Evolutionary conservation across 2,797 vertebrate species (phyloP).

Genomic region (Helostoma temminkii): DNA sequence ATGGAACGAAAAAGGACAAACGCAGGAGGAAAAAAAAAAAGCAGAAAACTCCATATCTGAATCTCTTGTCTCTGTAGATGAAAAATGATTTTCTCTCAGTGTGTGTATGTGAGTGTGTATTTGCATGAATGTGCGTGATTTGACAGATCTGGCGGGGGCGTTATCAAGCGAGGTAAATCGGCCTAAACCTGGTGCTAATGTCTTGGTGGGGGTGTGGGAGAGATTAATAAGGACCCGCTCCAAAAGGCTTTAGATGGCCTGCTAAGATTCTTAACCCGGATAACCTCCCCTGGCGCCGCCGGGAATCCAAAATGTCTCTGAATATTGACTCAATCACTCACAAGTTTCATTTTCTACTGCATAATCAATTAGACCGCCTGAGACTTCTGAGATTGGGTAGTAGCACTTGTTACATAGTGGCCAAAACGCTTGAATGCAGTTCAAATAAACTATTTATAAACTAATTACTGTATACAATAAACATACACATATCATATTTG

Average conservation of each 20-base stretch:
- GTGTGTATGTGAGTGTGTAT: slow-evolving; percentile 48
- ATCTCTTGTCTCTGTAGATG: slow-evolving; percentile 29
- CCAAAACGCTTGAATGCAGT: not conserved
- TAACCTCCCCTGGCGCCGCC: slow-evolving; percentile 88
- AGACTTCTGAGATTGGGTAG: slow-evolving; percentile 9
- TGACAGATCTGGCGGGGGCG: slow-evolving; percentile 78
- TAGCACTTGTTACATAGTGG: not conserved
- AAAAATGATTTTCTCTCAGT: slow-evolving; percentile 47
- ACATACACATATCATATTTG: no score
- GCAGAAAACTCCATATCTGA: slow-evolving; percentile 9
- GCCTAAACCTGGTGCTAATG: slow-evolving; percentile 93
- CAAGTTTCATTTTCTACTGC: slow-evolving; percentile 57
- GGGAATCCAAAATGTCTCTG: slow-evolving; percentile 69
- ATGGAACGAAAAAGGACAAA: not conserved
- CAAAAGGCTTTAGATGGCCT: slow-evolving; percentile 88
- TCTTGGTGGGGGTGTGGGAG: slow-evolving; percentile 88
- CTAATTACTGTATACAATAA: not conserved
- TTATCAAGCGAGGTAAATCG: slow-evolving; percentile 91
- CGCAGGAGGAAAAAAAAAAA: not conserved
- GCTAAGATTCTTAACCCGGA: slow-evolving; percentile 95
- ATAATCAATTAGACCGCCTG: slow-evolving; percentile 46
- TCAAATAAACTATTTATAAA: not conserved
- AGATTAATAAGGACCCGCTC: slow-evolving; percentile 95
- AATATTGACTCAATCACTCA: slow-evolving; percentile 52
- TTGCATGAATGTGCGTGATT: slow-evolving; percentile 55